Evolutionary conservation across 2,888 invertebrate species (phyloP).

Genomic region (Mayetiola destructor): DNA sequence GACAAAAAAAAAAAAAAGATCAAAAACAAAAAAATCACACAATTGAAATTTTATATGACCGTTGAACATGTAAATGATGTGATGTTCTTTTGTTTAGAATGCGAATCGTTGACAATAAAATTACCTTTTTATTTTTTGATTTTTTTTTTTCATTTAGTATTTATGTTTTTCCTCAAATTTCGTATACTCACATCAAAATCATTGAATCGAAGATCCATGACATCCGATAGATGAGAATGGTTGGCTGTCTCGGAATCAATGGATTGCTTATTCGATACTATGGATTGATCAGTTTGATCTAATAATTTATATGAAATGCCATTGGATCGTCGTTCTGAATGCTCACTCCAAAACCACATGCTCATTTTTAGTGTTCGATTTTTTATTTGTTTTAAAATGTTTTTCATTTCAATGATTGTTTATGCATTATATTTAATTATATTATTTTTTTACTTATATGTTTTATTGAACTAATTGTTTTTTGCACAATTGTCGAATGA

Average conservation of each 20-base stretch:
- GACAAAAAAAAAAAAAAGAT: too few species aligned
- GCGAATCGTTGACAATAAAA: background rate
- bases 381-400: too few species aligned
- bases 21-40: background rate
- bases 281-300: background rate
- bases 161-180: background rate
- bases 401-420: too few species aligned
- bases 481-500: too few species aligned
- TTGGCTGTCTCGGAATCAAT: background rate
- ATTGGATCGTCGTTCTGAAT: background rate
- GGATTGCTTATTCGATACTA: background rate
- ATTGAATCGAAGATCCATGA: background rate
- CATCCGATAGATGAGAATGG: background rate
- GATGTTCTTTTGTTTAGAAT: background rate
- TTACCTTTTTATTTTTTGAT: background rate
- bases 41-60: too few species aligned
- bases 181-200: background rate
- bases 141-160: background rate
- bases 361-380: too few species aligned
- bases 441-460: too few species aligned
- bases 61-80: too few species aligned
- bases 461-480: too few species aligned
- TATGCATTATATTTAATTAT: too few species aligned
- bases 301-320: background rate
- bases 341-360: background rate